A percentile compares a stretch with the other conserved stretches of the same genome.
These are phyloP conservation scores for Camarhynchus parvulus DNA, from an alignment of 2,113 vertebrate species.

Conservation along the genomic window DNA sequence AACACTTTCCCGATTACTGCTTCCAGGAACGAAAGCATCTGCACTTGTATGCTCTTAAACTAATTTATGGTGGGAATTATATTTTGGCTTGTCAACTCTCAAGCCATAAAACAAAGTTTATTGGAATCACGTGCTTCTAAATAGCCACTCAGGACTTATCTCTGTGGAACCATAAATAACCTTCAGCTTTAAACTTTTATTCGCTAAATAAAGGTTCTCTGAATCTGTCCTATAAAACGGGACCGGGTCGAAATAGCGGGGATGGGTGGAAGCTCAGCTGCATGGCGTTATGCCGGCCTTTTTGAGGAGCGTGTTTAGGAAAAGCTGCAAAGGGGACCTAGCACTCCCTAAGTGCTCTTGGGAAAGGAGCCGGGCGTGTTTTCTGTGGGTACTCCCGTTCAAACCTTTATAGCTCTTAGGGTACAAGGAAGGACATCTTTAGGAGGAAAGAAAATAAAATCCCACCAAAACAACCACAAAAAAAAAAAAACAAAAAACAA, in stretches of 20 bases:
- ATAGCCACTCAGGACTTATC: constrained; percentile 96
- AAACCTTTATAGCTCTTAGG: neutral
- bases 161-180: constrained; percentile 97
- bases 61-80: constrained; percentile 99
- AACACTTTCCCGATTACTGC: constrained; percentile 83
- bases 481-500: too few species aligned
- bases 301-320: constrained; percentile 4
- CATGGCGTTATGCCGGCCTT: constrained; percentile 27
- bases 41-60: constrained; percentile 93
- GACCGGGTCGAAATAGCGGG: constrained; percentile 57
- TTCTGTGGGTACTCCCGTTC: neutral
- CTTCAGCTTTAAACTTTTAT: constrained; percentile 93
- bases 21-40: constrained; percentile 92
- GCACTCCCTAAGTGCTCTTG: neutral
- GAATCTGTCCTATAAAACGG: constrained; percentile 70
- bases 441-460: neutral
- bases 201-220: constrained; percentile 82
- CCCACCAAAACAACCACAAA: neutral
- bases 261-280: constrained; percentile 46
- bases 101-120: constrained; percentile 99
- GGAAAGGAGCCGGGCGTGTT: constrained; percentile 14
- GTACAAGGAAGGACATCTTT: neutral
- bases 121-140: constrained; percentile 98
- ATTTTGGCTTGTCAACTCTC: constrained; percentile 99
- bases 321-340: neutral